These are phyloP conservation scores for Hyppa rectilinea DNA, from an alignment of 2,888 invertebrate genomes.

Conservation along the genomic window DNA sequence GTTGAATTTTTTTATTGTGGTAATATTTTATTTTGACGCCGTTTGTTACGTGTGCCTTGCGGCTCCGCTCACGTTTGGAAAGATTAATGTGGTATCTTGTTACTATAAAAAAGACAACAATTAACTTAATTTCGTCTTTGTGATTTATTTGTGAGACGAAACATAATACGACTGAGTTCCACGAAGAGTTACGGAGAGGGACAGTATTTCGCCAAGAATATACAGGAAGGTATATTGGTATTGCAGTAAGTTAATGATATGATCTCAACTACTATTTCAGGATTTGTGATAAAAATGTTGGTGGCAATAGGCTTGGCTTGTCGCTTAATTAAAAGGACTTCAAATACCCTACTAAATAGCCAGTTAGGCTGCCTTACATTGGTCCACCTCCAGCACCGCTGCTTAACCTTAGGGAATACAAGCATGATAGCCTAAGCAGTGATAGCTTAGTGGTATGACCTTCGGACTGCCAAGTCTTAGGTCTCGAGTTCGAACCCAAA, in stretches of 20 bases:
- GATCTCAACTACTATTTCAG: not conserved
- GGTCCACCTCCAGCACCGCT: too few relatives aligned
- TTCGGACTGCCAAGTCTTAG: too few relatives aligned
- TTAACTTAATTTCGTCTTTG: slow-evolving; percentile 1
- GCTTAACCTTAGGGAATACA: too few relatives aligned
- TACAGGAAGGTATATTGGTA: not conserved
- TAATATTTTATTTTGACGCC: slow-evolving; percentile 39
- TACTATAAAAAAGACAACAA: not conserved
- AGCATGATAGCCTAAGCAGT: too few relatives aligned
- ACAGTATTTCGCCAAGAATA: not conserved
- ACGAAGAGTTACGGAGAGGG: not conserved
- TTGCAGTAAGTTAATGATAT: too few relatives aligned
- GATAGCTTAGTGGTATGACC: too few relatives aligned
- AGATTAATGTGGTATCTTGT: slow-evolving; percentile 25
- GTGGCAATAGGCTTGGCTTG: too few relatives aligned
- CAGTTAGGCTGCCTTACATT: too few relatives aligned
- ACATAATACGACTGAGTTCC: not conserved
- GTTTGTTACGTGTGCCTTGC: slow-evolving; percentile 13
- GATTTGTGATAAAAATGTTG: not conserved
- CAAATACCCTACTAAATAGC: too few relatives aligned
- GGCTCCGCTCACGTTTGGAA: not conserved
- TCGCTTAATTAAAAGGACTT: too few relatives aligned
- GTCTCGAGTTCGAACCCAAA: too few relatives aligned
- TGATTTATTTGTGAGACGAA: not conserved
- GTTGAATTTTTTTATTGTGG: slow-evolving; percentile 30